Percentiles rank a stretch among this genome's conserved stretches.
Conservation (phyloP, 2,888 invertebrate genomes). For the Stenoptilia bipunctidactyla region DNA sequence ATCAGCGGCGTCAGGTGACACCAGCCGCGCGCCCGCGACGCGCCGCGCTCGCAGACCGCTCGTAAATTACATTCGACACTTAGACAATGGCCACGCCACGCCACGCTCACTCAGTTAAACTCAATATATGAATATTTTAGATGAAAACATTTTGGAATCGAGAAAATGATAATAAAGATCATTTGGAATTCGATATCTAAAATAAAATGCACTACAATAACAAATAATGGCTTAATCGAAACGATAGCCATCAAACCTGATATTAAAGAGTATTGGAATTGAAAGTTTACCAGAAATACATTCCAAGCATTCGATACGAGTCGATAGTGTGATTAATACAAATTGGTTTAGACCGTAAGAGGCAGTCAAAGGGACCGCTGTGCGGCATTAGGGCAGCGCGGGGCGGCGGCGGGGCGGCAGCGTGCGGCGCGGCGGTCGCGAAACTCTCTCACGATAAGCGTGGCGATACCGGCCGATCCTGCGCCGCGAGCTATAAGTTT, state of each 20-base stretch:
- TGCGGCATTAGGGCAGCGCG: too few species aligned
- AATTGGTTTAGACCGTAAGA: conserved; percentile 41
- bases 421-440: conserved; percentile 40
- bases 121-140: neutral
- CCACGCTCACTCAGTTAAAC: conserved; percentile 28
- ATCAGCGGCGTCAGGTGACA: conserved; percentile 51
- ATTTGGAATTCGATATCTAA: conserved; percentile 4
- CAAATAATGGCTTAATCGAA: conserved; percentile 1
- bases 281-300: conserved; percentile 13
- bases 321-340: conserved; percentile 41
- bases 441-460: conserved; percentile 54
- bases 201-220: conserved; percentile 4
- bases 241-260: too few species aligned
- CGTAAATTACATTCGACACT: conserved; percentile 58
- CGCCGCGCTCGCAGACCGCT: too few species aligned
- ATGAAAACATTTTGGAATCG: conserved; percentile 24
- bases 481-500: neutral
- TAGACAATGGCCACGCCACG: conserved; percentile 41
- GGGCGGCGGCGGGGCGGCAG: too few species aligned
- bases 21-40: too few species aligned
- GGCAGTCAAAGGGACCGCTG: conserved; percentile 51
- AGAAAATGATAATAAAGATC: neutral
- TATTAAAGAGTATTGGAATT: neutral
- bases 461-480: conserved; percentile 24
- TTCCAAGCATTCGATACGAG: conserved; percentile 26